Percentiles rank a stretch among this genome's conserved stretches.
Evolutionary conservation across 2,113 vertebrate species (phyloP).

Genomic region (Ceyx melanurus): DNA sequence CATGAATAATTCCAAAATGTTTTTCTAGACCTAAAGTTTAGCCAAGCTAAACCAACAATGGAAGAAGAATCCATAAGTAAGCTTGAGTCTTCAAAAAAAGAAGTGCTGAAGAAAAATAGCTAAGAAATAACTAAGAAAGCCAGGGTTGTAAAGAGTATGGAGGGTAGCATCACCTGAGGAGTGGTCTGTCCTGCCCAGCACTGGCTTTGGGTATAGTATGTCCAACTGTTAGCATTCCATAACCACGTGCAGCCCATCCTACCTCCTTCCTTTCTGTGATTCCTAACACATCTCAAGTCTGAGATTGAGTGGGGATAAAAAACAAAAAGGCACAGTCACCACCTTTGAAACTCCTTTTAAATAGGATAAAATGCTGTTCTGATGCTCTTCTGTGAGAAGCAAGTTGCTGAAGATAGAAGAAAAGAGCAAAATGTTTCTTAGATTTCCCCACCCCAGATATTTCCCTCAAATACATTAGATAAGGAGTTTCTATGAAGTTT

Average conservation of each 20-base stretch:
- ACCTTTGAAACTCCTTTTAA: neutral
- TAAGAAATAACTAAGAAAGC: neutral
- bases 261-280: neutral
- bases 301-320: accelerated
- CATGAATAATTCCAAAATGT: neutral
- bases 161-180: neutral
- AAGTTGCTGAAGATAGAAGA: neutral
- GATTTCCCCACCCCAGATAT: accelerated
- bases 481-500: neutral
- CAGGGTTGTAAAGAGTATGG: neutral
- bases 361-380: neutral
- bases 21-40: neutral
- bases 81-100: neutral
- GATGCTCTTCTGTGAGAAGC: neutral
- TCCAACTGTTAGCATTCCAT: neutral
- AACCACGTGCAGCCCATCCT: neutral
- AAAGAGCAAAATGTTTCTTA: neutral
- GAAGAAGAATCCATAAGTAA: neutral
- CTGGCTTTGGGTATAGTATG: neutral
- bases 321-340: neutral
- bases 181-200: accelerated
- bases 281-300: neutral
- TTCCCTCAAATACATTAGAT: neutral
- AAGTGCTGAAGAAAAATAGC: neutral
- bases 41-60: neutral